A percentile compares a stretch with the other conserved stretches of the same genome.
Conservation (phyloP, 2,113 vertebrate genomes). For the Pluvialis apricaria region DNA sequence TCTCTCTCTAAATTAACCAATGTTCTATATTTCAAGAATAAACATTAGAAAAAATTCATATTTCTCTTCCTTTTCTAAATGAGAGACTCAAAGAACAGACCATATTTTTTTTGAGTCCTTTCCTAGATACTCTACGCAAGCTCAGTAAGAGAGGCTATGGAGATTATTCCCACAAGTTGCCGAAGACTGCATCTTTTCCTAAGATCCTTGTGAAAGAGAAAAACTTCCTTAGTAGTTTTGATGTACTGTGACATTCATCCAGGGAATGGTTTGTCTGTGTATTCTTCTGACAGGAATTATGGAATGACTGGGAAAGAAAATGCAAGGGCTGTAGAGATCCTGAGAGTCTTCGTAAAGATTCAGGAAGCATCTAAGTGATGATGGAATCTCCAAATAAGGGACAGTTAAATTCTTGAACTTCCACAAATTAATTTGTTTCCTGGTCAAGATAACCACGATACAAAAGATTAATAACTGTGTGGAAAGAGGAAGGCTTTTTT, state of each 20-base stretch:
- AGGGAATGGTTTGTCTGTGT: neutral
- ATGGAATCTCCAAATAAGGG: neutral
- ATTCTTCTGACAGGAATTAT: neutral
- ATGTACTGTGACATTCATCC: neutral
- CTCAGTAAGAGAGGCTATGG: neutral
- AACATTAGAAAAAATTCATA: neutral
- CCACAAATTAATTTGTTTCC: neutral
- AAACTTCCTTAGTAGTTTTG: neutral
- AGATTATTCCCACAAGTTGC: neutral
- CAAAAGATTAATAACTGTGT: neutral
- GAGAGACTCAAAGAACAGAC: neutral
- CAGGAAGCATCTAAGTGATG: neutral
- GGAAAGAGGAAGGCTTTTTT: neutral
- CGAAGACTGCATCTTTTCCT: neutral
- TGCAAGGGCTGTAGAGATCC: neutral
- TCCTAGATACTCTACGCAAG: neutral
- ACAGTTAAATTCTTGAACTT: neutral
- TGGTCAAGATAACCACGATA: neutral
- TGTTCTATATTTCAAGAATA: neutral
- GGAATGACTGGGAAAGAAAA: neutral
- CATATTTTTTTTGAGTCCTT: no score
- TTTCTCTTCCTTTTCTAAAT: neutral
- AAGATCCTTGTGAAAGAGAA: neutral
- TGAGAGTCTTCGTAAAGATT: neutral
- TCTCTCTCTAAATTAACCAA: neutral